phyloP scores from a whole-genome alignment of 2,888 invertebrate species.

The Euclidia mi region DNA sequence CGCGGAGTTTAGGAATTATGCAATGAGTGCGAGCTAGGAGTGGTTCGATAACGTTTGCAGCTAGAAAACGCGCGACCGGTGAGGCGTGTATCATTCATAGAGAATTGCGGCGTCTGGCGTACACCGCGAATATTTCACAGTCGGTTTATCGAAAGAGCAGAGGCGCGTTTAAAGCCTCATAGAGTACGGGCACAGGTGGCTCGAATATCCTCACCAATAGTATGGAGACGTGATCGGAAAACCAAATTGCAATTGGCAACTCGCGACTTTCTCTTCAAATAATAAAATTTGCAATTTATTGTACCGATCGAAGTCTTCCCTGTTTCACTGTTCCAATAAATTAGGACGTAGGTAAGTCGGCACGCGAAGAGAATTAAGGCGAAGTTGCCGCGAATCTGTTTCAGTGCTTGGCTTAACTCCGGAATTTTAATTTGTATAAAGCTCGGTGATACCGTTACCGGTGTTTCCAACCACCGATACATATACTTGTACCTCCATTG shows the following conservation, averaged over 20 bases:
- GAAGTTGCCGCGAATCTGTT: constrained; percentile 64
- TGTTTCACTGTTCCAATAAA: constrained; percentile 80
- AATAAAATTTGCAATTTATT: constrained; percentile 89
- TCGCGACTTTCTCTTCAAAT: constrained; percentile 87
- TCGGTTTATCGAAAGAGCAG: constrained; percentile 86
- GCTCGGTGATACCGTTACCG: constrained; percentile 16
- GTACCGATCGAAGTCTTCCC: constrained; percentile 77
- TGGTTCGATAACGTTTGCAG: no score
- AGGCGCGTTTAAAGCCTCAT: constrained; percentile 87
- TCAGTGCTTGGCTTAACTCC: constrained; percentile 57
- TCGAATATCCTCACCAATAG: constrained; percentile 88
- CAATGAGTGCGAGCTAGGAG: no score
- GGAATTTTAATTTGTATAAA: constrained; percentile 63
- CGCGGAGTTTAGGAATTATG: no score
- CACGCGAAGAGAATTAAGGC: constrained; percentile 69
- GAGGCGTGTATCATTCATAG: constrained; percentile 88
- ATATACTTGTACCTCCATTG: neutral
- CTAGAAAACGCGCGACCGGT: constrained; percentile 62
- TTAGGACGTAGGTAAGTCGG: constrained; percentile 72
- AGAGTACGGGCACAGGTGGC: constrained; percentile 87
- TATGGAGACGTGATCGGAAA: constrained; percentile 88
- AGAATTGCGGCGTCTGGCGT: constrained; percentile 79
- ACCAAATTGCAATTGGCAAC: constrained; percentile 83
- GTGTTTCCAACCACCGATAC: constrained; percentile 15
- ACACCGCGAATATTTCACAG: constrained; percentile 87